Conservation (phyloP, 2,113 vertebrate species). For the Stegastes partitus region DNA sequence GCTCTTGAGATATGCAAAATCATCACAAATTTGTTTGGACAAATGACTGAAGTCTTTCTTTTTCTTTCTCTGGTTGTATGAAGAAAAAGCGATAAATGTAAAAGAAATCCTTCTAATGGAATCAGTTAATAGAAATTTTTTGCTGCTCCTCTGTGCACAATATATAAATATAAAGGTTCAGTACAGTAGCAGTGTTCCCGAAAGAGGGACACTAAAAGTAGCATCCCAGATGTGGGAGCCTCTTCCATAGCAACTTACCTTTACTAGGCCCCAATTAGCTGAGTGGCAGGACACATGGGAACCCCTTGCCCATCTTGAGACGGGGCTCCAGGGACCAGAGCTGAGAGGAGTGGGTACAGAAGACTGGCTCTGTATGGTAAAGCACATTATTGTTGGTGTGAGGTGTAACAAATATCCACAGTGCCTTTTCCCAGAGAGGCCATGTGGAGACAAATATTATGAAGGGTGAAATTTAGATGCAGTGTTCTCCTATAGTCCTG, state of each 20-base stretch:
- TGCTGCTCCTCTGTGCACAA: slow-evolving; percentile 1
- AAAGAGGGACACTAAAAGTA: slow-evolving; percentile 73
- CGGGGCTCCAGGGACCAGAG: slow-evolving; percentile 42
- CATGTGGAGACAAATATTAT: slow-evolving; percentile 77
- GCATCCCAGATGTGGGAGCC: slow-evolving; percentile 62
- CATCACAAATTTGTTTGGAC: too few species aligned
- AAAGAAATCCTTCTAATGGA: neutral
- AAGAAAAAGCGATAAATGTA: neutral
- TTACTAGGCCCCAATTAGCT: slow-evolving; percentile 75
- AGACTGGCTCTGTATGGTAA: slow-evolving; percentile 32
- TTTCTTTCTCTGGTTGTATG: neutral
- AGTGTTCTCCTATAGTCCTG: slow-evolving; percentile 30
- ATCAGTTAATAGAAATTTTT: neutral
- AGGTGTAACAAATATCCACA: slow-evolving; percentile 67
- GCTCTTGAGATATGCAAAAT: too few species aligned
- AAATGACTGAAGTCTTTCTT: too few species aligned
- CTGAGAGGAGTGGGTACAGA: slow-evolving; percentile 7
- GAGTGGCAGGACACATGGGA: slow-evolving; percentile 64
- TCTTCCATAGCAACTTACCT: slow-evolving; percentile 76
- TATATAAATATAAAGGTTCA: slow-evolving; percentile 50
- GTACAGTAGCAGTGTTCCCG: slow-evolving; percentile 32
- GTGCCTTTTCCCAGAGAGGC: slow-evolving; percentile 66
- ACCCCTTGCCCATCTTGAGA: slow-evolving; percentile 53
- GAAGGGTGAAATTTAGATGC: slow-evolving; percentile 64
- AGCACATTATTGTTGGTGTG: slow-evolving; percentile 46